Conservation (phyloP, 2,113 vertebrate genomes). For the Solenodon paradoxus region DNA sequence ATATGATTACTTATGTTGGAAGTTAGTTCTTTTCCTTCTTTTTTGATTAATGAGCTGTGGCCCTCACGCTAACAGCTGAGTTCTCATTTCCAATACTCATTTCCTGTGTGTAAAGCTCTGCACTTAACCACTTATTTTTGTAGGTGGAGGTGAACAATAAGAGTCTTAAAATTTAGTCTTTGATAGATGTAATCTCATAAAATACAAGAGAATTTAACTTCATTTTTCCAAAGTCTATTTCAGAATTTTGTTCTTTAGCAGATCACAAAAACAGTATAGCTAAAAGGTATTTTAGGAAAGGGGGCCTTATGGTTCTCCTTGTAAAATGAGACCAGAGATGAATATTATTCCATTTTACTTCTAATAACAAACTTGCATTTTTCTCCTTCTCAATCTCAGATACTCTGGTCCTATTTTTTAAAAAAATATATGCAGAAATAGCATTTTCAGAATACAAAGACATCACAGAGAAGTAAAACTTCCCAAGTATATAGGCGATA, state of each 20-base stretch:
- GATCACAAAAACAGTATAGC: not conserved
- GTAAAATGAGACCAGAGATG: not conserved
- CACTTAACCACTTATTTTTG: not conserved
- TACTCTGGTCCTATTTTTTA: not conserved
- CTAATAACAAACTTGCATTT: not conserved
- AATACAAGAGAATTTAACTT: not conserved
- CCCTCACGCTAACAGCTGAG: not conserved
- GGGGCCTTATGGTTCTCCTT: not conserved
- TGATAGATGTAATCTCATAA: not conserved
- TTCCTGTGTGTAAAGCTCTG: not conserved
- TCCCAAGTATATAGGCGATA: not conserved
- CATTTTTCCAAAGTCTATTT: not conserved
- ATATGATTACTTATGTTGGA: not conserved
- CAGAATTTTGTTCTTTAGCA: not conserved
- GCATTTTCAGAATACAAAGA: not conserved
- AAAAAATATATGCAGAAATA: constrained; percentile 13
- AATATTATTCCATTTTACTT: not conserved
- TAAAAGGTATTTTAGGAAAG: not conserved
- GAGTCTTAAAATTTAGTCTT: not conserved
- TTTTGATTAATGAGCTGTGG: not conserved
- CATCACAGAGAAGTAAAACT: not conserved
- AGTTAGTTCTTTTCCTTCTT: not conserved
- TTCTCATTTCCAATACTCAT: not conserved
- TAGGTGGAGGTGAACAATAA: not conserved
- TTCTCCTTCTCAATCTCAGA: not conserved